Base-by-base conservation (phyloP, 2,797 vertebrate species). In the Parauchenoglanis punctatus region DNA sequence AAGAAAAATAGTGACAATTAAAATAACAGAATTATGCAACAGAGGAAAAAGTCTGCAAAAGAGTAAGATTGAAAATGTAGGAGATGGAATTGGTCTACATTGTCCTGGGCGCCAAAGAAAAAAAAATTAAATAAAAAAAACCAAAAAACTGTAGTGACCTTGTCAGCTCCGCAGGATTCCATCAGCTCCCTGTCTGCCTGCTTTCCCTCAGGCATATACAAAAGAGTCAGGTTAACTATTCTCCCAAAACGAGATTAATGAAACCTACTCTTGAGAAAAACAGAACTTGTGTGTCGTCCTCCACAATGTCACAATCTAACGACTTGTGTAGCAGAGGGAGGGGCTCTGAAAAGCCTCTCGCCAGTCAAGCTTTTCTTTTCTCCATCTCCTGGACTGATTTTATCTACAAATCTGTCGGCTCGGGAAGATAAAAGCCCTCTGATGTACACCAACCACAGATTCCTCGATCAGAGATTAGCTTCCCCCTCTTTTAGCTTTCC, bases 31-130 rank as follows among this genome's bases (percentile, higher is more conserved):
- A 67, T 65, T 58, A 40, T 59, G n/a, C 46, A 85, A 35, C 56
- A 63, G 76, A 88, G 52, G 44, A 73, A 70, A 59, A 49, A 28
- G 28, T 65, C 59, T 52, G 61, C 67, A 28, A 49, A 67, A 63
- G 31, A 76, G 40, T 0, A 58, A 31, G 59, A 81, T 58, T 83
- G 77, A 63, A 75, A 75, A 87, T 88, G 85, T 91, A 89, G 92
- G 88, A 90, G 91, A 90, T 91, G 90, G 91, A 77, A 94, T 94
- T 95, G 93, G 94, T 95, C 95, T 94, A 90, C 82, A 78, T 86
- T 92, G 83, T 94, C 94, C 94, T 72, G 89, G 94, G 93, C 94
- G 89, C 49, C 49, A 92, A 88, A 86, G 86, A 40, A 40, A 35
- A 68, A 91, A 91, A 92, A 89, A 87, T 86, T 90, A 56, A 90